Evolutionary conservation across 2,113 vertebrate genomes (phyloP).

Genomic region (Heloderma charlesbogerti): DNA sequence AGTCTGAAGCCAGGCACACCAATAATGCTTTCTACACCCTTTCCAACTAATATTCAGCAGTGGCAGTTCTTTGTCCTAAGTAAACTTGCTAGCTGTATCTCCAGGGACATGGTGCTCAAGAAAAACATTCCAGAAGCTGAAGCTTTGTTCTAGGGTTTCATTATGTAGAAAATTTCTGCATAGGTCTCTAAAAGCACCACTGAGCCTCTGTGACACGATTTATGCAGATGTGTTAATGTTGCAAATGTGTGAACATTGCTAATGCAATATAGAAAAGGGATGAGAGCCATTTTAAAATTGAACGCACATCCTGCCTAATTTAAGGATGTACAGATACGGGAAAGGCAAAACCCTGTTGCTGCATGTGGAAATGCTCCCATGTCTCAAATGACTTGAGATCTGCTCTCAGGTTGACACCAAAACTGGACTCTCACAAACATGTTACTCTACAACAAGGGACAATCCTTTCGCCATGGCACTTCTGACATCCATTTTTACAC

Average conservation of each 20-base stretch:
- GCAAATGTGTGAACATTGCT: neutral
- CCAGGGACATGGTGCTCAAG: neutral
- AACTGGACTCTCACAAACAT: neutral
- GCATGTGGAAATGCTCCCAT: neutral
- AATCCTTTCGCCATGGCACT: neutral
- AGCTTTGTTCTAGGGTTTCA: constrained; percentile 20
- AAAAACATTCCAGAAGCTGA: neutral
- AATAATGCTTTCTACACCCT: constrained; percentile 6
- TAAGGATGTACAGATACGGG: neutral
- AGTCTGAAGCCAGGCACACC: constrained; percentile 29
- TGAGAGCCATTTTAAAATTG: neutral
- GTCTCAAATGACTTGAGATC: neutral
- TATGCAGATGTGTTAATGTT: neutral
- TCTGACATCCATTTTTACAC: neutral
- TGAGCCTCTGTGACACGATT: no score
- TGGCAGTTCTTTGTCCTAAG: constrained; percentile 6
- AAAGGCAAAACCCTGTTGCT: neutral
- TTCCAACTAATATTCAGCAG: neutral
- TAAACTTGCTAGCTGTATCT: constrained; percentile 15
- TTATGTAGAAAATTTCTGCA: constrained; percentile 3
- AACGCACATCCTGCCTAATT: neutral
- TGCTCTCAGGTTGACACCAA: constrained; percentile 38
- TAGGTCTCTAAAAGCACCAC: neutral
- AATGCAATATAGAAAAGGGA: no score
- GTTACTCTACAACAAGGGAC: neutral